Evolutionary conservation across 2,113 vertebrate genomes (phyloP).

Genomic region (Burhinus bistriatus): DNA sequence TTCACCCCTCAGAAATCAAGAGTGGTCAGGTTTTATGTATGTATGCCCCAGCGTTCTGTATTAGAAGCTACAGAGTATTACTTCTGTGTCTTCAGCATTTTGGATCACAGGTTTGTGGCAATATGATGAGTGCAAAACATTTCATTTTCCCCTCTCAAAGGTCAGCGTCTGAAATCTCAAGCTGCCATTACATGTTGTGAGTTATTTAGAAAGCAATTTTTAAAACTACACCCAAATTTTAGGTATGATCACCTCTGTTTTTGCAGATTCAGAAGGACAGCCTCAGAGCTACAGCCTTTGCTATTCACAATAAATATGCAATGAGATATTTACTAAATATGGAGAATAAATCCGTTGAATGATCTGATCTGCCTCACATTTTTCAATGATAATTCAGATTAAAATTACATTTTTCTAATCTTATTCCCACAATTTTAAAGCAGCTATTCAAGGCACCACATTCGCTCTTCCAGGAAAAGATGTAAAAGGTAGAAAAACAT

Average conservation of each 20-base stretch:
- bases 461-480: background rate
- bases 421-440: background rate
- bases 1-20: background rate
- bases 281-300: background rate
- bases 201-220: background rate
- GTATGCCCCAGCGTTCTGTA: background rate
- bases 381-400: background rate
- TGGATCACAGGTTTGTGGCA: background rate
- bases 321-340: background rate
- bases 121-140: background rate
- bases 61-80: background rate
- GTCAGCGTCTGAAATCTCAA: background rate
- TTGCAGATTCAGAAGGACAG: background rate
- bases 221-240: background rate
- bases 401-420: background rate
- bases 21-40: background rate
- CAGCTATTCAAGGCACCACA: background rate
- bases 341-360: background rate
- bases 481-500: background rate
- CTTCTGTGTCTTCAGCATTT: background rate
- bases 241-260: background rate
- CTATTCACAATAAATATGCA: background rate
- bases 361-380: background rate
- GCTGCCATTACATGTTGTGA: background rate
- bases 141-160: background rate